phyloP scores from a whole-genome alignment of 2,888 invertebrate genomes.

The Cantharis lateralis region DNA sequence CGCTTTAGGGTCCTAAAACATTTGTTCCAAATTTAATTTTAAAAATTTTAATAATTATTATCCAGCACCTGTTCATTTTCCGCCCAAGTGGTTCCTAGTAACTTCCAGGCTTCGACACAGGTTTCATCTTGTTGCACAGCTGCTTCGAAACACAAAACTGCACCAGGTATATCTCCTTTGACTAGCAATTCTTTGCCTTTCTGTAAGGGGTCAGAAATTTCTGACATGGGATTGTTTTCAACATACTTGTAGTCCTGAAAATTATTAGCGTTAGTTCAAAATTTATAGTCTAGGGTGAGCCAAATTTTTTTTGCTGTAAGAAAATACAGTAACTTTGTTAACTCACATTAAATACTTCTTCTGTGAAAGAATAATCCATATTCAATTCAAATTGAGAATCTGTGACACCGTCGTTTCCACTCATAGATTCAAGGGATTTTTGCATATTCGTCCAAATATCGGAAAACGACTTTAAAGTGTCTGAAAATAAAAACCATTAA shows the following conservation, averaged over 20 bases:
- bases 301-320: not conserved
- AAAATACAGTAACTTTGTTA: not conserved
- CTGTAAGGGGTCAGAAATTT: conserved; percentile 77
- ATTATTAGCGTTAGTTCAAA: not conserved
- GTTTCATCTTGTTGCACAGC: conserved; percentile 83
- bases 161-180: conserved; percentile 91
- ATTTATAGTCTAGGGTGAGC: no score
- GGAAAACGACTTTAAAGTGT: not conserved
- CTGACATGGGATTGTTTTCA: conserved; percentile 84
- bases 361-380: not conserved
- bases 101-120: conserved; percentile 83
- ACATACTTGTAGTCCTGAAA: conserved; percentile 75
- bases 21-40: not conserved
- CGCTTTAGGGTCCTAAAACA: conserved; percentile 77
- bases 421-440: not conserved
- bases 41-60: not conserved
- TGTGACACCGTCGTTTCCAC: not conserved
- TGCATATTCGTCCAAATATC: not conserved
- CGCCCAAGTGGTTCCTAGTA: conserved; percentile 90
- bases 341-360: not conserved
- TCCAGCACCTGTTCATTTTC: conserved; percentile 88
- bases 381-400: not conserved
- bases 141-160: conserved; percentile 95
- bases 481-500: not conserved
- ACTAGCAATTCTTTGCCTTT: conserved; percentile 83